Evolutionary conservation across 1,140 invertebrate species (phyloP).

Genomic region (Reticulitermes speratus): DNA sequence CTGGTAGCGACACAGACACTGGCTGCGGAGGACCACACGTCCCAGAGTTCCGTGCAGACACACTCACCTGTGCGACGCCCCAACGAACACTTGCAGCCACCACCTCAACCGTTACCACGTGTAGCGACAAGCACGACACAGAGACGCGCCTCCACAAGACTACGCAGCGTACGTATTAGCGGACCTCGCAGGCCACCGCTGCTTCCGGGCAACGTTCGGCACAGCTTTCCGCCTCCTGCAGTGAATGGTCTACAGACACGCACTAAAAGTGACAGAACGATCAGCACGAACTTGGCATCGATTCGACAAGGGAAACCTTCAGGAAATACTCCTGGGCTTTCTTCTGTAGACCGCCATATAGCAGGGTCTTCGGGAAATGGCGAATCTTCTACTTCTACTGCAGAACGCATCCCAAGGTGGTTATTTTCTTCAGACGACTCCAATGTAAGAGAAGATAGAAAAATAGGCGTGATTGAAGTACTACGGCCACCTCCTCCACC

Average conservation of each 20-base stretch:
- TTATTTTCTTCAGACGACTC: neutral
- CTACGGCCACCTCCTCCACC: neutral
- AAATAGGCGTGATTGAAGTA: neutral
- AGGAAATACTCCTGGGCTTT: neutral
- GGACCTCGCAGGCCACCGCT: neutral
- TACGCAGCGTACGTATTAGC: neutral
- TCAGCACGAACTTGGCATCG: neutral
- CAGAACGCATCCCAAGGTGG: neutral
- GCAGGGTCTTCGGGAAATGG: neutral
- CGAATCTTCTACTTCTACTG: neutral
- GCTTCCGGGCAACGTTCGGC: neutral
- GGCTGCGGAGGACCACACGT: neutral
- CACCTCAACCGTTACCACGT: neutral
- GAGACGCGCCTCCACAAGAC: neutral
- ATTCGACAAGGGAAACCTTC: neutral
- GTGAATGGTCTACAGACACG: neutral
- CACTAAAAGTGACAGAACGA: neutral
- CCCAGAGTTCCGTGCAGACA: neutral
- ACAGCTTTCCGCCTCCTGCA: neutral
- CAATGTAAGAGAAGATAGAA: neutral
- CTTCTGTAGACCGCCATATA: neutral
- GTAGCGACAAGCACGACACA: neutral
- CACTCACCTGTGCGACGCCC: neutral
- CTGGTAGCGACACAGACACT: neutral
- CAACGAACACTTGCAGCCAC: neutral